Conservation (phyloP, 2,797 vertebrate species). For the Eidolon dupreanum region DNA sequence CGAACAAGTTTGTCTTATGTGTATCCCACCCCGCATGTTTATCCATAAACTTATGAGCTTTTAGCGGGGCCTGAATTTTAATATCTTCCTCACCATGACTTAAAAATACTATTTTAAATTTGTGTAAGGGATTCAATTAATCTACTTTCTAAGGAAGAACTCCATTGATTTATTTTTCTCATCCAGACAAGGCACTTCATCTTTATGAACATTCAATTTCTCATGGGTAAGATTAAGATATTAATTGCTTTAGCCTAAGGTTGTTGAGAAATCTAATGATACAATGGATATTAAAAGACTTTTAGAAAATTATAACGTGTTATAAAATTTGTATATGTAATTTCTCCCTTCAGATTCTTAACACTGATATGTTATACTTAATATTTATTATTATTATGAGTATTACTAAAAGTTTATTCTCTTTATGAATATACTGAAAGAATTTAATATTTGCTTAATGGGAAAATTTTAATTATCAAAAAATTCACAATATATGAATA, state of each 20-base stretch:
- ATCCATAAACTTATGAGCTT: not conserved
- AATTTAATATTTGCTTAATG: constrained; percentile 41
- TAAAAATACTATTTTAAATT: constrained; percentile 16
- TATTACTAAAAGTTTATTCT: constrained; percentile 31
- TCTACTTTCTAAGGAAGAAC: not conserved
- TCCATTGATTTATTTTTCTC: constrained; percentile 28
- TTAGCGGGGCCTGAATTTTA: not conserved
- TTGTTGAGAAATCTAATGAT: constrained; percentile 47
- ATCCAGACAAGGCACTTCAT: not conserved
- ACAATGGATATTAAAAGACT: constrained; percentile 53
- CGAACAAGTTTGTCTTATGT: not conserved
- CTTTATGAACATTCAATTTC: constrained; percentile 36
- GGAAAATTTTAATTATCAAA: constrained; percentile 15
- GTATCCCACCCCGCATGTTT: not conserved
- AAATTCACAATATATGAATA: constrained; percentile 6
- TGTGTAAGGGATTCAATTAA: not conserved
- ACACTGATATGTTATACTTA: constrained; percentile 4
- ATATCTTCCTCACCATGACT: not conserved
- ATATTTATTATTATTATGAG: constrained; percentile 12
- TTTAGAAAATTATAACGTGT: constrained; percentile 30
- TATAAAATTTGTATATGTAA: constrained; percentile 37
- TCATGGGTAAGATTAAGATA: constrained; percentile 35
- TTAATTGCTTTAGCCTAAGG: constrained; percentile 51
- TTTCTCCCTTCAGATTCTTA: constrained; percentile 55
- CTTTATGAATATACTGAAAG: not conserved